Evolutionary conservation across 2,113 vertebrate genomes (phyloP).

Genomic region (Leptosomus discolor): DNA sequence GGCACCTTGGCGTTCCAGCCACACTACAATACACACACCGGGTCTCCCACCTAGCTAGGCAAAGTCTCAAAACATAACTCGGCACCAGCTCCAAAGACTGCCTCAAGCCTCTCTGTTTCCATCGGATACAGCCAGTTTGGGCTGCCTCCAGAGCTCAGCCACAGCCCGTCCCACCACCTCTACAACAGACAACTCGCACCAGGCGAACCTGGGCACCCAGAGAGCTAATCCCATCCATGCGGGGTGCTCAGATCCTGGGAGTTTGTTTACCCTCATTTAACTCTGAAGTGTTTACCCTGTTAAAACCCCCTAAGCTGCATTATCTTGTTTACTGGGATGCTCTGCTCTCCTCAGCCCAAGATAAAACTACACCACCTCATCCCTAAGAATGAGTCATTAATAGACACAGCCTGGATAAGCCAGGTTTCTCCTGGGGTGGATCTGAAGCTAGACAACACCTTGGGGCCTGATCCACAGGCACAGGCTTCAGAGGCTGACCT

Average conservation of each 20-base stretch:
- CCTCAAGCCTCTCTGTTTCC: not conserved
- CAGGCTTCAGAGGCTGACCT: not conserved
- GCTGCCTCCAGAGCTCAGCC: not conserved
- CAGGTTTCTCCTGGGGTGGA: not conserved
- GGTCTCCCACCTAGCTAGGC: not conserved
- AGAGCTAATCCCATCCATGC: not conserved
- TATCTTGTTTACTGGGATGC: conserved; percentile 52
- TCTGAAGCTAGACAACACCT: not conserved
- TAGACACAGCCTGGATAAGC: not conserved
- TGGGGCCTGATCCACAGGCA: not conserved
- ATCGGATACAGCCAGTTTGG: not conserved
- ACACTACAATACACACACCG: not conserved
- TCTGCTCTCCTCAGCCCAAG: conserved; percentile 9
- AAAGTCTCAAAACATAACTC: not conserved
- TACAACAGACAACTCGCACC: not conserved
- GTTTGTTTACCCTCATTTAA: conserved; percentile 46
- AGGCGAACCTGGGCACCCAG: not conserved
- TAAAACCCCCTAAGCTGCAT: conserved; percentile 60
- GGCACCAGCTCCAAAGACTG: not conserved
- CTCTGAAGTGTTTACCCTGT: conserved; percentile 47
- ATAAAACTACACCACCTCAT: conserved; percentile 19
- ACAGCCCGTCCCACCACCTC: not conserved
- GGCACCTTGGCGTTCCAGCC: not conserved
- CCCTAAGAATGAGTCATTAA: conserved; percentile 2
- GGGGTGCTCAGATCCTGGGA: not conserved